Base-by-base conservation (phyloP, 2,888 invertebrate species). In the Caradrina kadenii region DNA sequence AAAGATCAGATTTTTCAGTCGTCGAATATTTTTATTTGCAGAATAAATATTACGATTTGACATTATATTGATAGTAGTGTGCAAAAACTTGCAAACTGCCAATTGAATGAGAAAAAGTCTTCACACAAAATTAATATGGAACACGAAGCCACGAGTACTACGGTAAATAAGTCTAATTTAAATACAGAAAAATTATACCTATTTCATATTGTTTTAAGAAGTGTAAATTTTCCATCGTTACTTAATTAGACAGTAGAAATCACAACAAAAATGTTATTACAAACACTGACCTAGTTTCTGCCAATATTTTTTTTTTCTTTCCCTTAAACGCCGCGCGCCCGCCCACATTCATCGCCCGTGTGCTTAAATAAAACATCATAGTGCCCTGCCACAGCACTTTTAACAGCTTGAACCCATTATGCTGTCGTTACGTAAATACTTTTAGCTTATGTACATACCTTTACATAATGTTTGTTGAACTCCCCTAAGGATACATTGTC, bases 371-470 rank as follows among this genome's bases (percentile, higher is more conserved):
- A 61, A 81, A 76, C 59, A 74, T 69, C 72, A 73, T 80, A 79
- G 83, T 79, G 71, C 73, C 63, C 52, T 72, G 39, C 77, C 76
- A 71, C 76, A 80, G 75, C 79, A 85, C 84, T 88, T 88, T 90
- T 88, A 87, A 87, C 82, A 82, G 86, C 87, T 86, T 89, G 83
- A 86, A 87, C 86, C 88, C 89, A 90, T 92, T 90, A 90, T 85
- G 80, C 74, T 76, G 76, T 87, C 86, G 82, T 90, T 90, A 91
- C 88, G 91, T 87, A 90, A 92, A 93, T 92, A 90, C 90, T 88
- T 91, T 91, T 86, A 89, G 86, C 87, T 82, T 87, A 78, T 88
- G 83, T 87, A 88, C 87, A 86, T 86, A 87, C 79, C 83, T 87
- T 86, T 83, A 85, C 82, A 85, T 87, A 87, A 86, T 87, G 85